Conservation (phyloP, 2,797 vertebrate genomes). For the Pyrocephalus nanus region DNA sequence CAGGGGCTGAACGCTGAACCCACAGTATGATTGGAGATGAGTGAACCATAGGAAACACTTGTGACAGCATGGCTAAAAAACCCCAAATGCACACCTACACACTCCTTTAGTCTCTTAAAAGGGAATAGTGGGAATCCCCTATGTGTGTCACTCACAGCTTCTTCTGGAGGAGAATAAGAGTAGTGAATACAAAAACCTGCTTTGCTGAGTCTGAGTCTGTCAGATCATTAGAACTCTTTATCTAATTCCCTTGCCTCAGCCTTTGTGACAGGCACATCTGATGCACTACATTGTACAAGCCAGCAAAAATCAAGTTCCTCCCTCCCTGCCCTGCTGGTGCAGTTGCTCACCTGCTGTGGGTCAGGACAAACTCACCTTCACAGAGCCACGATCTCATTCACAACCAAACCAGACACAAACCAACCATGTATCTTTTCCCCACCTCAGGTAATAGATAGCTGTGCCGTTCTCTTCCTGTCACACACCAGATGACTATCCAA, state of each 20-base stretch:
- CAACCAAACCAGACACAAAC: neutral
- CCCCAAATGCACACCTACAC: neutral
- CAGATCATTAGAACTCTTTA: neutral
- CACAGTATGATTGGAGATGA: fast-evolving
- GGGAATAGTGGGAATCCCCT: neutral
- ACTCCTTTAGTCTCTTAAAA: neutral
- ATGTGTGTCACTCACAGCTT: neutral
- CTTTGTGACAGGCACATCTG: neutral
- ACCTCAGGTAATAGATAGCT: neutral
- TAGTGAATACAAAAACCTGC: neutral
- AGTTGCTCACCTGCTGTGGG: neutral
- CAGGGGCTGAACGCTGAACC: neutral
- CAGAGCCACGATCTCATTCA: neutral
- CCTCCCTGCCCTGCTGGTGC: neutral
- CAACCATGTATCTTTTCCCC: fast-evolving
- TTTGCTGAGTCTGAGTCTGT: neutral
- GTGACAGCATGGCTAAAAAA: neutral
- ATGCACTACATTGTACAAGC: neutral
- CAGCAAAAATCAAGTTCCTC: neutral
- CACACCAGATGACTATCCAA: neutral
- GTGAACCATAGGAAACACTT: neutral
- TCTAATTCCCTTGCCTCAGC: neutral
- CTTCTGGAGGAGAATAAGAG: neutral
- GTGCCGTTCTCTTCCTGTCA: neutral
- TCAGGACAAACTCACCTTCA: neutral